phyloP scores from a whole-genome alignment of 1,140 invertebrate genomes.

The Brachionus paranguensis region DNA sequence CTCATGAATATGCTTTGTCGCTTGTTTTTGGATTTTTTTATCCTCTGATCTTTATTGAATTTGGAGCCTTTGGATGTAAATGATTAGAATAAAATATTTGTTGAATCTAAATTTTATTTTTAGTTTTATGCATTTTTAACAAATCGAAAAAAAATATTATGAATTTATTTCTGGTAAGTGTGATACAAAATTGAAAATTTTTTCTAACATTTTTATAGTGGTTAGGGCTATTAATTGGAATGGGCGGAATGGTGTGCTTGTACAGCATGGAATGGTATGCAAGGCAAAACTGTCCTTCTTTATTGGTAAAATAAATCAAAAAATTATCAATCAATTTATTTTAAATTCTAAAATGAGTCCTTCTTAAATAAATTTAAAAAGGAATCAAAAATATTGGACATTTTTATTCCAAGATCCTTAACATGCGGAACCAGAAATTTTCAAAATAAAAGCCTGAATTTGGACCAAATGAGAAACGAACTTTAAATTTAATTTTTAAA shows the following conservation, averaged over 20 bases:
- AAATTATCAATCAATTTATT: too few species aligned
- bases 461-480: neutral
- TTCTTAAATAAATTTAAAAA: neutral
- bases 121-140: neutral
- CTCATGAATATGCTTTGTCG: conserved; percentile 77
- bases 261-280: conserved; percentile 71
- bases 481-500: neutral
- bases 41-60: conserved; percentile 69
- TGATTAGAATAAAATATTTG: conserved; percentile 29
- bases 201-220: conserved; percentile 59
- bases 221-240: conserved; percentile 68
- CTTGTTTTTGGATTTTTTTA: conserved; percentile 76
- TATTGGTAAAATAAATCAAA: neutral
- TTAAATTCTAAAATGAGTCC: neutral
- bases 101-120: neutral
- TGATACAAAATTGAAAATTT: too few species aligned
- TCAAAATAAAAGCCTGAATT: neutral
- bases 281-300: conserved; percentile 25
- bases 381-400: conserved; percentile 44
- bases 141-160: conserved; percentile 2
- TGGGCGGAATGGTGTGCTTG: conserved; percentile 67
- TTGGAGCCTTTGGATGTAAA: conserved; percentile 55
- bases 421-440: conserved; percentile 44
- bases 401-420: conserved; percentile 52
- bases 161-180: conserved; percentile 19